Evolutionary conservation across 30 jellyfish, hydroid and myxozoan species (phyloP).

Genomic region (Aurelia aurita complex sp. Pacific): DNA sequence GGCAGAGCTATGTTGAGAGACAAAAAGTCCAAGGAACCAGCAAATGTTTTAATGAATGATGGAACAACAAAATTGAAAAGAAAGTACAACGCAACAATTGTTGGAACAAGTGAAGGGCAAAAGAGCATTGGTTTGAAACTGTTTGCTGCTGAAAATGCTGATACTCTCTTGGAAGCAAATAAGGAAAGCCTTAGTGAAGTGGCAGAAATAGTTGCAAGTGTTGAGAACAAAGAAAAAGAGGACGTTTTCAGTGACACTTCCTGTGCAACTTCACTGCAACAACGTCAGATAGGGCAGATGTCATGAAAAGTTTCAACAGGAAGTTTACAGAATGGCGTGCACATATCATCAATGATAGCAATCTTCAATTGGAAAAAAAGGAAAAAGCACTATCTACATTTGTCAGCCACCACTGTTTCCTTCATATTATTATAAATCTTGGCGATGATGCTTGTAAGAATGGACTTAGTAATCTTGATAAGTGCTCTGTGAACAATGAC

Average conservation of each 20-base stretch:
- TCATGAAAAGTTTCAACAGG: too few relatives aligned
- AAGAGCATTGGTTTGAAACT: slow-evolving; percentile 26
- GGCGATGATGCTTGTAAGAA: slow-evolving; percentile 52
- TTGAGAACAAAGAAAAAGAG: too few relatives aligned
- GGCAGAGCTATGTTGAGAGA: slow-evolving; percentile 27
- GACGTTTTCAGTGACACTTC: too few relatives aligned
- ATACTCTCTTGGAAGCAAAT: background rate
- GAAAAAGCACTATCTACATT: background rate
- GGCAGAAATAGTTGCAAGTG: too few relatives aligned
- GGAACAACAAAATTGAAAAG: too few relatives aligned
- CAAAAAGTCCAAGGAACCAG: slow-evolving; percentile 6
- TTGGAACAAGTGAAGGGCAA: slow-evolving; percentile 38
- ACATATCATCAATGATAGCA: too few relatives aligned
- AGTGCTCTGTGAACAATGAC: slow-evolving; percentile 9
- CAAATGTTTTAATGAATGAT: background rate
- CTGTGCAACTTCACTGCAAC: too few relatives aligned
- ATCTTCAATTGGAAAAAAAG: too few relatives aligned
- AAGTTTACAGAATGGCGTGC: too few relatives aligned
- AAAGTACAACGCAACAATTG: background rate
- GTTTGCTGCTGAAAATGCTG: slow-evolving; percentile 31
- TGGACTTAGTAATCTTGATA: slow-evolving; percentile 28
- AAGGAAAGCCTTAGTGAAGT: too few relatives aligned
- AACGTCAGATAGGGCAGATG: too few relatives aligned
- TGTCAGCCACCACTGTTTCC: slow-evolving; percentile 34
- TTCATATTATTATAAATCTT: slow-evolving; percentile 25